Conservation (phyloP, 2,888 invertebrate species). For the Metellina segmentata region DNA sequence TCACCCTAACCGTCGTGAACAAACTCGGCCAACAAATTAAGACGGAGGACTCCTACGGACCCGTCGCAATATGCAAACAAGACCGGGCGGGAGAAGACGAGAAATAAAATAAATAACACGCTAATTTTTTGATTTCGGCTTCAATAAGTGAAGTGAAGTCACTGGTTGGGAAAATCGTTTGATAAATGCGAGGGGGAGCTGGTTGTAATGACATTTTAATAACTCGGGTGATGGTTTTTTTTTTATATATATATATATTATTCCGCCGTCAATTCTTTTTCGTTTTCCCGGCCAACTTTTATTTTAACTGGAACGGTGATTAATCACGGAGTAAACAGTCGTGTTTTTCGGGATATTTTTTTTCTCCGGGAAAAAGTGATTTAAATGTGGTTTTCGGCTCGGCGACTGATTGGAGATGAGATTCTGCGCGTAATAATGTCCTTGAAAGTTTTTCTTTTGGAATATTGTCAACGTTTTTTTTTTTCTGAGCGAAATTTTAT, state of each 20-base stretch:
- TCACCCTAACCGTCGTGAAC: conserved; percentile 34
- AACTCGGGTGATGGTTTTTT: conserved; percentile 22
- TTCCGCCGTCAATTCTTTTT: neutral
- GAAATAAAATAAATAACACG: conserved; percentile 36
- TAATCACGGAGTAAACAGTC: conserved; percentile 65
- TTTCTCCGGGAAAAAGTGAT: neutral
- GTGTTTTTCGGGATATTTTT: conserved; percentile 11
- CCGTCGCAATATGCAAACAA: conserved; percentile 38
- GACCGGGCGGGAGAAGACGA: neutral
- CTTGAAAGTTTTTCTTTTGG: conserved; percentile 5
- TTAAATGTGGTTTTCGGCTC: conserved; percentile 36
- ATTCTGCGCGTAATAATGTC: conserved; percentile 4
- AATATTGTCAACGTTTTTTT: neutral
- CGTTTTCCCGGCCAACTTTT: neutral
- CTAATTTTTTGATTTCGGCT: conserved; percentile 9
- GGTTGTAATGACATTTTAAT: conserved; percentile 73
- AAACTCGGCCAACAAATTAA: conserved; percentile 59
- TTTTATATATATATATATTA: too few relatives aligned
- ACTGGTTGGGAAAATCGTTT: conserved; percentile 34
- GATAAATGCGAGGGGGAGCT: conserved; percentile 51
- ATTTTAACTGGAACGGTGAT: conserved; percentile 54
- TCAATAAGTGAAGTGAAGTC: conserved; percentile 32
- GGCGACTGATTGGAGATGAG: conserved; percentile 23
- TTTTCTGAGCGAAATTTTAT: conserved; percentile 33
- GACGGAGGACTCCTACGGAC: conserved; percentile 7